phyloP scores from a whole-genome alignment of 2,113 vertebrate genomes.

The Anhinga anhinga region DNA sequence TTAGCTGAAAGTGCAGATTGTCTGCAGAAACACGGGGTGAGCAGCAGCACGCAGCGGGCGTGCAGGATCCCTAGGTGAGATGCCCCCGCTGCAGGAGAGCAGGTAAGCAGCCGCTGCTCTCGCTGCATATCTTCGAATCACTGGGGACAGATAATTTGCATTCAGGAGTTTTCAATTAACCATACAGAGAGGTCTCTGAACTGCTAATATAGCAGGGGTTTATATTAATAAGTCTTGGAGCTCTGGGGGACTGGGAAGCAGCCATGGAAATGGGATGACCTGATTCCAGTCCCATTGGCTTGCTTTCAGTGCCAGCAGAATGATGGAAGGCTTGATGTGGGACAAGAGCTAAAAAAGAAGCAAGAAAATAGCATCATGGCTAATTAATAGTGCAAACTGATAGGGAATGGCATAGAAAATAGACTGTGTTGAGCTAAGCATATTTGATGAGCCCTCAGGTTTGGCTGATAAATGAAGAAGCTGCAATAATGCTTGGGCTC shows the following conservation, averaged over 20 bases:
- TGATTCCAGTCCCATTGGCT: not conserved
- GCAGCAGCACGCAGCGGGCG: fast-evolving
- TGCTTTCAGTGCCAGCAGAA: not conserved
- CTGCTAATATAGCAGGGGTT: not conserved
- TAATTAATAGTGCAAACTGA: not conserved
- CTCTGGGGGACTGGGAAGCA: not conserved
- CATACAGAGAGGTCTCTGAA: not conserved
- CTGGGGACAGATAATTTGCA: not conserved
- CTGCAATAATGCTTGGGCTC: not conserved
- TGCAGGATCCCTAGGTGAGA: no score
- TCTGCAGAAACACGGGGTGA: not conserved
- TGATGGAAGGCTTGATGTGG: not conserved
- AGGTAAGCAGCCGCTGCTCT: not conserved
- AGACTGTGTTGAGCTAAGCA: not conserved
- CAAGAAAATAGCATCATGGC: not conserved
- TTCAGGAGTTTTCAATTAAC: not conserved
- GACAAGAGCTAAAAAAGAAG: not conserved
- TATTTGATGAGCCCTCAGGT: not conserved
- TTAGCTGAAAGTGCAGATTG: not conserved
- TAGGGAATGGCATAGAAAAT: not conserved
- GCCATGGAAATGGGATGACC: not conserved
- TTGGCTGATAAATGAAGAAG: not conserved
- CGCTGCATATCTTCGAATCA: not conserved
- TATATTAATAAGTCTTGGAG: not conserved
- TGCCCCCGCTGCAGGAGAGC: fast-evolving